Conservation (phyloP, 2,797 vertebrate genomes). For the Lagorchestes hirsutus region DNA sequence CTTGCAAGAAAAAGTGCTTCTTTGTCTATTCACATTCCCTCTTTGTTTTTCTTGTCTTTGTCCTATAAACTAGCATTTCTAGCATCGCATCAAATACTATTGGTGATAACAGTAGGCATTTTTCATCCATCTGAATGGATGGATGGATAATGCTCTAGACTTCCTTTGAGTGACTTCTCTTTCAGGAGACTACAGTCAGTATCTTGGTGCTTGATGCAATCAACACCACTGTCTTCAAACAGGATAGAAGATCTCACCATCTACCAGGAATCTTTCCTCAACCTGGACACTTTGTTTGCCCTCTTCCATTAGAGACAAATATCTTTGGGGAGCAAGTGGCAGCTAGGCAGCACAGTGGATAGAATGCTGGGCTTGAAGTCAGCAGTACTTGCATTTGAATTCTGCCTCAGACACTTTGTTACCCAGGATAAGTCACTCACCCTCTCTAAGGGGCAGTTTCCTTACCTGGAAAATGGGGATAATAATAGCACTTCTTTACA, state of each 20-base stretch:
- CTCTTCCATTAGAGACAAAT: neutral
- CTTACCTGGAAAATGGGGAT: neutral
- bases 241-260: neutral
- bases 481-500: neutral
- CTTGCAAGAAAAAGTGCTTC: neutral
- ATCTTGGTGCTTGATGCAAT: neutral
- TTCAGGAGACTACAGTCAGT: neutral
- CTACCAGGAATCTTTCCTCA: neutral
- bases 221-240: no score
- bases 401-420: neutral
- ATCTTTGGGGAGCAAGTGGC: neutral
- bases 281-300: neutral
- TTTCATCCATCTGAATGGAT: neutral
- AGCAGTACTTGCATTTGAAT: neutral
- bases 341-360: neutral
- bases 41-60: neutral
- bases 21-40: neutral
- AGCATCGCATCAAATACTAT: neutral
- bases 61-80: neutral
- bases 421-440: neutral
- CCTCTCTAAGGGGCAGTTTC: neutral
- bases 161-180: neutral
- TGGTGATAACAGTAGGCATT: neutral
- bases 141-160: neutral
- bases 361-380: neutral